Percentiles rank a stretch among this genome's conserved stretches.
Conservation (phyloP, 2,888 invertebrate genomes). For the Cephus runcator region DNA sequence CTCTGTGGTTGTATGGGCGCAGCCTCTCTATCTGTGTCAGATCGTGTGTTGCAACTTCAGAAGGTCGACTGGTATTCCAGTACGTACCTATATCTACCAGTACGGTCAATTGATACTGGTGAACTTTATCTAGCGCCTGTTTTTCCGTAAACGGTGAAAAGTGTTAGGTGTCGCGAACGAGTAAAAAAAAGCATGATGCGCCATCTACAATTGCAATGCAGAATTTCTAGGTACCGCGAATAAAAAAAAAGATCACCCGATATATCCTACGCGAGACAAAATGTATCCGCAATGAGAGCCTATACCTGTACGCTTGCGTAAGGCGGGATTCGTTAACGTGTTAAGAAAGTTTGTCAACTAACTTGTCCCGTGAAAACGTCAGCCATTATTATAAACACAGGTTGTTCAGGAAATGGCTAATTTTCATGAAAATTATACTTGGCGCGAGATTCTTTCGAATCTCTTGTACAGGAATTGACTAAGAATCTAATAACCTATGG, state of each 20-base stretch:
- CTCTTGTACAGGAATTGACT: constrained; percentile 4
- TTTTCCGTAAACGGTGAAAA: background rate
- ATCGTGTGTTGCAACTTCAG: constrained; percentile 61
- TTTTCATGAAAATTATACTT: background rate
- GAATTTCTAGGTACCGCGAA: no score
- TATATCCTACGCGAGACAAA: background rate
- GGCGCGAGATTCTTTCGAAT: background rate
- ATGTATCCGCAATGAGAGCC: background rate
- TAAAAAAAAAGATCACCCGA: background rate
- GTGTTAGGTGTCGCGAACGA: background rate
- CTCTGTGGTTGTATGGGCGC: constrained; percentile 25
- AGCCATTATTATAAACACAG: background rate
- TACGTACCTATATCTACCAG: constrained; percentile 5
- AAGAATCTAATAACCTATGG: constrained; percentile 52
- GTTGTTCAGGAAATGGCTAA: background rate
- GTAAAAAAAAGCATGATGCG: background rate
- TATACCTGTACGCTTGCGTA: background rate
- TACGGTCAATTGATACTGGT: constrained; percentile 4
- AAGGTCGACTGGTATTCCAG: constrained; percentile 63
- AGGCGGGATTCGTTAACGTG: background rate
- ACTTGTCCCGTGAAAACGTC: background rate
- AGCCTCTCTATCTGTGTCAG: constrained; percentile 61
- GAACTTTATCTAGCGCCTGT: background rate
- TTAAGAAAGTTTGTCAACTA: background rate
- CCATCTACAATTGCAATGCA: no score